These are phyloP conservation scores for Deroptyus accipitrinus DNA, from an alignment of 2,113 vertebrate species.

Conservation along the genomic window DNA sequence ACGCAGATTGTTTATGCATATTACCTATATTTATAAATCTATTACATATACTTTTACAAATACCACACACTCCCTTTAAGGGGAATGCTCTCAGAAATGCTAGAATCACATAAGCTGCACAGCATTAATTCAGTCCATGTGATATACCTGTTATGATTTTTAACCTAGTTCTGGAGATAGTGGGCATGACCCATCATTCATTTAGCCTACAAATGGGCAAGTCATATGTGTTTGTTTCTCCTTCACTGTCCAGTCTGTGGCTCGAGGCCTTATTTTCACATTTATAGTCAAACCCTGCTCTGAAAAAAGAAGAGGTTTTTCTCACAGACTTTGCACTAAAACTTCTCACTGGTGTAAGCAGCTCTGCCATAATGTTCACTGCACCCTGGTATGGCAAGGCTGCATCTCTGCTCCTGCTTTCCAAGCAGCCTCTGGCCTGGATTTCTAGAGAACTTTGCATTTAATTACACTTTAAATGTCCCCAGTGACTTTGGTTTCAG, in stretches of 20 bases:
- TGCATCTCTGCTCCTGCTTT: not conserved
- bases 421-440: not conserved
- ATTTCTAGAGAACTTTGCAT: not conserved
- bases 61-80: not conserved
- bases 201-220: not conserved
- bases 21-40: not conserved
- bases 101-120: not conserved
- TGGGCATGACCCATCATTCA: not conserved
- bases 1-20: not conserved
- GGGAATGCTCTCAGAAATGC: not conserved
- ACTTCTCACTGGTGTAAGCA: not conserved
- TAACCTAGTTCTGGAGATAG: not conserved
- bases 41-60: not conserved
- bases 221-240: not conserved
- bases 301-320: not conserved
- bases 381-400: not conserved
- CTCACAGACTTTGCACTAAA: not conserved
- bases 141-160: not conserved
- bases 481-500: not conserved
- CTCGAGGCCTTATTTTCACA: not conserved
- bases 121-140: not conserved
- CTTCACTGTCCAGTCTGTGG: not conserved
- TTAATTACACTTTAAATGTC: constrained; percentile 5
- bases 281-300: not conserved
- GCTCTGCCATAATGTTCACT: not conserved